A percentile compares a stretch with the other conserved stretches of the same genome.
phyloP scores from a whole-genome alignment of 2,797 vertebrate genomes.

The Myotis daubentonii region DNA sequence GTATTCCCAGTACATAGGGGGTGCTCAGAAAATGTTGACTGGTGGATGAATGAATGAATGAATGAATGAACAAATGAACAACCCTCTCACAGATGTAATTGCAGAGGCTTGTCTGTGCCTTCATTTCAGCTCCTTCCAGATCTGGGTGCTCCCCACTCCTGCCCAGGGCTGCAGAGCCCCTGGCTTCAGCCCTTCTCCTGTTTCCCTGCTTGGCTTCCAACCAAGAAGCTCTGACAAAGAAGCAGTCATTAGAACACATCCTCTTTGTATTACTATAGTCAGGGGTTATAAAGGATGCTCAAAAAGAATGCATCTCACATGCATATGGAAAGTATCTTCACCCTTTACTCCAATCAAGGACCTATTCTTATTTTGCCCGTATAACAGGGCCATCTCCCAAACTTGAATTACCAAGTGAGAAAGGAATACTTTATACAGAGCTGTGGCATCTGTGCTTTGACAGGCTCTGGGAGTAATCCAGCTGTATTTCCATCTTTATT shows the following conservation, averaged over 20 bases:
- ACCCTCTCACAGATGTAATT: background rate
- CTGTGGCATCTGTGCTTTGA: background rate
- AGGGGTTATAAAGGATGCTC: constrained; percentile 4
- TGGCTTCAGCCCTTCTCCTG: constrained; percentile 15
- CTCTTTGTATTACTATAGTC: constrained; percentile 21
- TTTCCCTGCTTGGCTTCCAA: constrained; percentile 54
- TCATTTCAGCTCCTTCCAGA: background rate
- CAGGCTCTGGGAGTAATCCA: background rate
- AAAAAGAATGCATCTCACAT: background rate
- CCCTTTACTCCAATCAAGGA: background rate
- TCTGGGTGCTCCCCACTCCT: background rate
- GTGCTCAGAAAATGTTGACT: background rate
- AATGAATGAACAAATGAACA: background rate
- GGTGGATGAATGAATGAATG: background rate
- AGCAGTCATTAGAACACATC: constrained; percentile 51
- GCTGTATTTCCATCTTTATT: background rate
- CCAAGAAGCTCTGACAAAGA: constrained; percentile 61
- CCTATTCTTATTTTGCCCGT: background rate
- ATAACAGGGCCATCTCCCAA: background rate
- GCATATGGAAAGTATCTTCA: constrained; percentile 1
- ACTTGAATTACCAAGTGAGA: background rate
- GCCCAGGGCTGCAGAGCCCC: background rate
- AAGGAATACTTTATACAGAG: background rate
- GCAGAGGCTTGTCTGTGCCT: background rate
- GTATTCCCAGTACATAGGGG: background rate